Evolutionary conservation across 37 sponge, comb jelly and placozoan species (phyloP).

Genomic region (Geodia barretti): DNA sequence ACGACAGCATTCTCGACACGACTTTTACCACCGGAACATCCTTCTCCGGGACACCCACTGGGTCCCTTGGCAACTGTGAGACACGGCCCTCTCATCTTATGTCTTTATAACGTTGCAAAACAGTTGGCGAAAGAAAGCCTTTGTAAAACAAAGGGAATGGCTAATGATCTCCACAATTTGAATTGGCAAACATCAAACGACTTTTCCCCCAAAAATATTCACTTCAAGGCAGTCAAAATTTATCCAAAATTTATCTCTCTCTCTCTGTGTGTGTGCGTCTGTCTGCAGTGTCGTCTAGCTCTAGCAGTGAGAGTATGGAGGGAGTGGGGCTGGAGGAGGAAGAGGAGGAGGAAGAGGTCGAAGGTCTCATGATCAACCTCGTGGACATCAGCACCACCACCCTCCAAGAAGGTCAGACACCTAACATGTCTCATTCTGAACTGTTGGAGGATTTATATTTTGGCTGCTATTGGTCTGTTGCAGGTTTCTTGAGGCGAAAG

Average conservation of each 20-base stretch:
- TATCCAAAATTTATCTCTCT: too few species aligned
- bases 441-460: neutral
- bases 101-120: too few species aligned
- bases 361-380: neutral
- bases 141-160: neutral
- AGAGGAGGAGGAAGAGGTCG: conserved; percentile 7
- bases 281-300: conserved; percentile 17
- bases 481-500: conserved; percentile 32
- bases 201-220: too few species aligned
- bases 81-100: neutral
- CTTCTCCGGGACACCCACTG: conserved; percentile 19
- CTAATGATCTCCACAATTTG: too few species aligned
- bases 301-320: conserved; percentile 10
- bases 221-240: too few species aligned
- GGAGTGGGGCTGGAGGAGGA: conserved; percentile 18
- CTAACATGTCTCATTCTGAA: too few species aligned
- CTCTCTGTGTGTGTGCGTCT: neutral
- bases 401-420: conserved; percentile 31
- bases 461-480: neutral
- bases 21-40: neutral
- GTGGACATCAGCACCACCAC: neutral
- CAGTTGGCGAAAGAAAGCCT: conserved; percentile 13
- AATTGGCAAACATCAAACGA: too few species aligned
- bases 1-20: conserved; percentile 56
- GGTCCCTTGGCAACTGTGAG: conserved; percentile 36